These are phyloP conservation scores for Eupithecia pulchellata DNA, from an alignment of 2,888 invertebrate genomes.

Conservation along the genomic window DNA sequence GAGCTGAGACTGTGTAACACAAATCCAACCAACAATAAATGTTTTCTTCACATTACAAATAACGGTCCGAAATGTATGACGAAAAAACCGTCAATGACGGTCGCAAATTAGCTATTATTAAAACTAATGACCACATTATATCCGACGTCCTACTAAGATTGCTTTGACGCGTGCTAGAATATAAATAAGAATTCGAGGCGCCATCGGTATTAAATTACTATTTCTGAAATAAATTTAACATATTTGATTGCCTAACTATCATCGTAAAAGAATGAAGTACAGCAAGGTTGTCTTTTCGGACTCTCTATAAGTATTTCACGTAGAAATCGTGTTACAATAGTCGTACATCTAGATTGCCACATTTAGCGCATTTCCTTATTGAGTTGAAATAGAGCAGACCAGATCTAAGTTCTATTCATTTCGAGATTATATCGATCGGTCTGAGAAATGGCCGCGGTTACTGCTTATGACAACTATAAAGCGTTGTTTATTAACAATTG, in stretches of 20 bases:
- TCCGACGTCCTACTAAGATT: constrained; percentile 24
- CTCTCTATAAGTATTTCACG: constrained; percentile 26
- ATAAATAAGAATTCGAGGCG: constrained; percentile 24
- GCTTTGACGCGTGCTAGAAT: constrained; percentile 32
- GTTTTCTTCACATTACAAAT: constrained; percentile 49
- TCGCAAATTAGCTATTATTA: constrained; percentile 36
- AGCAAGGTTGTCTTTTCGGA: constrained; percentile 30
- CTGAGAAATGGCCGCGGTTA: constrained; percentile 64
- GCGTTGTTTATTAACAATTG: constrained; percentile 59
- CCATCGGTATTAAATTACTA: constrained; percentile 26
- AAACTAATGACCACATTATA: constrained; percentile 33
- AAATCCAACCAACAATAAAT: constrained; percentile 43
- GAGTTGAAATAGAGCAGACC: constrained; percentile 40
- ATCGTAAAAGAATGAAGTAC: constrained; percentile 9
- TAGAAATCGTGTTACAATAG: constrained; percentile 39
- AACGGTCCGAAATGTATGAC: constrained; percentile 48
- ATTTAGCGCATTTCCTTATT: constrained; percentile 54
- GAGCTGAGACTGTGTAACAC: constrained; percentile 5
- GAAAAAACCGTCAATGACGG: constrained; percentile 31
- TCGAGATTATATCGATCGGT: constrained; percentile 43
- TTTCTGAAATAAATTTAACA: constrained; percentile 19
- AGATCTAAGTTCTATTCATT: constrained; percentile 38
- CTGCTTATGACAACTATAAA: constrained; percentile 65
- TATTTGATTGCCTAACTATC: constrained; percentile 13
- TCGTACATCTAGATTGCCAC: constrained; percentile 48